Conservation (phyloP, 2,888 invertebrate genomes). For the Auanema freiburgensis region DNA sequence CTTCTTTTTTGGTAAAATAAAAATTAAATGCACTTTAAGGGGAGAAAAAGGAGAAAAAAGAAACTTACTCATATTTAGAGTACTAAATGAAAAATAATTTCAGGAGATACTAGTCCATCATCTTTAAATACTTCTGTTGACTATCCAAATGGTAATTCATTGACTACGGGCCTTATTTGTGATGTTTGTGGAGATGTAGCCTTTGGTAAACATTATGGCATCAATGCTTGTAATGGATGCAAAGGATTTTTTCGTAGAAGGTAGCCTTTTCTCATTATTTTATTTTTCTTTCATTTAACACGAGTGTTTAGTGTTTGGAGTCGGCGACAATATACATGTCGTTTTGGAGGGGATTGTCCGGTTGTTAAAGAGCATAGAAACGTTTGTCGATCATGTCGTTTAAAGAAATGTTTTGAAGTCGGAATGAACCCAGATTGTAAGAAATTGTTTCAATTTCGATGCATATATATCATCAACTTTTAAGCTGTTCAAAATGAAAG, state of each 20-base stretch:
- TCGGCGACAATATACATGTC: conserved; percentile 52
- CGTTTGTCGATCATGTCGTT: conserved; percentile 54
- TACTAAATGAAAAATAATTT: too few relatives aligned
- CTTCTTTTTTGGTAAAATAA: too few relatives aligned
- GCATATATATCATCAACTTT: conserved; percentile 12
- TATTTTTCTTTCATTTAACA: not conserved
- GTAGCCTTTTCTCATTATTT: conserved; percentile 2
- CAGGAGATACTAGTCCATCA: too few relatives aligned
- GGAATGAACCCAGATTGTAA: conserved; percentile 59
- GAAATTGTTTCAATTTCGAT: conserved; percentile 18
- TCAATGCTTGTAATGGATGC: conserved; percentile 52
- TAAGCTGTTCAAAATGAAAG: conserved; percentile 54
- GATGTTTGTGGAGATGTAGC: conserved; percentile 51
- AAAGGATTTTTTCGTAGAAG: conserved; percentile 32
- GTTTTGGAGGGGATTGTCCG: conserved; percentile 56
- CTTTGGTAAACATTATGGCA: conserved; percentile 51
- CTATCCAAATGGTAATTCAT: too few relatives aligned
- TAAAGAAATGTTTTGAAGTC: conserved; percentile 57
- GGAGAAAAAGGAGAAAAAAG: too few relatives aligned
- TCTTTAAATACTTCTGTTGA: too few relatives aligned
- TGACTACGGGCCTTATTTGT: conserved; percentile 19
- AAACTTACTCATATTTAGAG: too few relatives aligned
- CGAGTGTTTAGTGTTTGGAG: conserved; percentile 46
- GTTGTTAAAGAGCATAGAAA: conserved; percentile 57
- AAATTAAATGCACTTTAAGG: too few relatives aligned